Base-by-base conservation (phyloP, 2,888 invertebrate genomes). In the Cremastobaeus sp. region DNA sequence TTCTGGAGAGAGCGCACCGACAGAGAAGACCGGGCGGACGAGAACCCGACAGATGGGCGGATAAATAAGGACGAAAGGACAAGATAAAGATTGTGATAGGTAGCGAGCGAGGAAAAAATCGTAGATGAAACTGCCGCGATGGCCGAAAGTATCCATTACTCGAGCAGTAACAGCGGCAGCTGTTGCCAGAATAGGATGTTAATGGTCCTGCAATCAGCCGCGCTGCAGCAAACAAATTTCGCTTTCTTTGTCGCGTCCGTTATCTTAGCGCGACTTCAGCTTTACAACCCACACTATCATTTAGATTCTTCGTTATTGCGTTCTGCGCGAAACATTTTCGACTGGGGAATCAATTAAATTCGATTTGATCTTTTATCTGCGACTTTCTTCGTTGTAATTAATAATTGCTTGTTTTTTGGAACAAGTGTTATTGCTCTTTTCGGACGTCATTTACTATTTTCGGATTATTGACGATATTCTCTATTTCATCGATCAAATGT, bases 81-180 rank as follows among this genome's bases (percentile, higher is more conserved):
- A 54, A 57, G 74, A 68, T 71, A 69, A 73, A 76, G 69, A 64
- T 74, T 65, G 65, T 52, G 64, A 64, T 59, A 60, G 60, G 62
- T 66, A 65, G 60, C 66, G 68, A 34, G 68, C 34, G 64, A 70
- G 39, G 52, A 52, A 68, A 68, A 74, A 74, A 64, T 69, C 35
- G 62, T 52, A 68, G 73, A 68, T 64, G 73, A 55, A 55, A 48
- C 60, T 73, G 47, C 60, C 62, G 43, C 35, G 50, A 57, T 70
- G 71, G 57, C 73, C 77, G 64, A 78, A 77, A 80, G 79, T 79
- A 81, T 80, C 79, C 76, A 79, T 81, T 81, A 78, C 77, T 69
- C 74, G 64, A 69, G 70, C 50, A 37, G 74, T 68, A 68, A 74
- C 76, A 72, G 62, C 68, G 41, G 45, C 77, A 78, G 79, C 77